Base-by-base conservation (phyloP, 2,113 vertebrate genomes). In the Leucopsar rothschildi region DNA sequence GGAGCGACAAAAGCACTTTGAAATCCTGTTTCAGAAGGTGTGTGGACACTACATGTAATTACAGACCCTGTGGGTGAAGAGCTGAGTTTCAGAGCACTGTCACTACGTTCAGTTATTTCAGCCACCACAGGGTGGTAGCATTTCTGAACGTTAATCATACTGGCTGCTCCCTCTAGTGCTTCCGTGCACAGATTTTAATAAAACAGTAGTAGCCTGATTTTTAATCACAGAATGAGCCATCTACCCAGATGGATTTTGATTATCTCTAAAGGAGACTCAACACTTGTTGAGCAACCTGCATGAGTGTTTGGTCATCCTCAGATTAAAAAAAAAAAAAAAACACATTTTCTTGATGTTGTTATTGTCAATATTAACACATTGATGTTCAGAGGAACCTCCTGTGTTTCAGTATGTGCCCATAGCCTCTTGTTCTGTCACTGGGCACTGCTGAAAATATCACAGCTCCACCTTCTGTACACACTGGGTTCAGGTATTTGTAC, bases 121-220 rank as follows among this genome's bases (percentile, higher is more conserved):
- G 57, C 6, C 33, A 71, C 78, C 82, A 93, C 73, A 63, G 55
- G 88, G 79, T 71, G 82, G 90, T 82, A 87, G 90, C 61, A 63
- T 88, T 92, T 82, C 56, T 85, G 85, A 93, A 35, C 11, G 5
- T 75, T 52, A 52, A 47, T 64, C 27, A 5, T 11, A 11, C 42
- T 84, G 44, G 13, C 29, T 77, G 57, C 33, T 65, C 39, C 49
- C 52, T 40, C 44, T 20, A 13, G 35, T 33, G 12, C 52, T 75
- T 45, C 39, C 18, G 4, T 0, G 1, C 22, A 24, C 23, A 29
- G 24, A 57, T 31, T 57, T 65, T 17, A 45, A 9, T 18, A 57
- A 22, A 87, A 52, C 3, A 47, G 47, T 8, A 73, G 37, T 12
- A 60, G 25, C 29, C 33, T 24, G 33, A 59, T 12, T 81, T 83